Evolutionary conservation across 1,140 invertebrate species (phyloP).

Genomic region (Drosophila willistoni): DNA sequence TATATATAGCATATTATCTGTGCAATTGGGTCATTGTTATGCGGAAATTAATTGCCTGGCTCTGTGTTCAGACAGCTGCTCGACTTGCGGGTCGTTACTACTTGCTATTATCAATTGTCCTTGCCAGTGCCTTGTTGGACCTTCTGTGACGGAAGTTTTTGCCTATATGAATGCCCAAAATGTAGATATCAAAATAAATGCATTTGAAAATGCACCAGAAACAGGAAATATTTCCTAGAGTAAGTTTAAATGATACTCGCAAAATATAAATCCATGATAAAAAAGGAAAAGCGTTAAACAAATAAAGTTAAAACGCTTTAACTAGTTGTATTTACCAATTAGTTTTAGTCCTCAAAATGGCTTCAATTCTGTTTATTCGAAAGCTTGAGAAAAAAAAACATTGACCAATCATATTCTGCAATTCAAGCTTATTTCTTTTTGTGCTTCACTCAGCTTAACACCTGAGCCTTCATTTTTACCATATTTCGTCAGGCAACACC

Average conservation of each 20-base stretch:
- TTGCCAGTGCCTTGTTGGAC: slow-evolving; percentile 50
- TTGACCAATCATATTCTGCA: too few relatives aligned
- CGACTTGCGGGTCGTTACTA: slow-evolving; percentile 27
- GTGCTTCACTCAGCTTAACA: too few relatives aligned
- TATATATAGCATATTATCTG: slow-evolving; percentile 21
- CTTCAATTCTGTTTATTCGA: too few relatives aligned
- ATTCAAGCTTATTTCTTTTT: too few relatives aligned
- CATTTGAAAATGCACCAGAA: not conserved
- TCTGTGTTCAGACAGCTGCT: slow-evolving; percentile 60
- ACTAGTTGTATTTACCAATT: too few relatives aligned
- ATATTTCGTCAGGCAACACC: too few relatives aligned
- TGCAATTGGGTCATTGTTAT: slow-evolving; percentile 53
- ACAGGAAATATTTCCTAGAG: not conserved
- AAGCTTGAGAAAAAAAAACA: too few relatives aligned
- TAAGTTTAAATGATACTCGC: not conserved
- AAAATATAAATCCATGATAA: not conserved
- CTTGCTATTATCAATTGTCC: slow-evolving; percentile 13
- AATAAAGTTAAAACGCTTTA: too few relatives aligned
- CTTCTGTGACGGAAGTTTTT: slow-evolving; percentile 68
- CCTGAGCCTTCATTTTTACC: too few relatives aligned
- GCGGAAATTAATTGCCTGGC: slow-evolving; percentile 78
- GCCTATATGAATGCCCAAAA: slow-evolving; percentile 32
- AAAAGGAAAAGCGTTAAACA: not conserved
- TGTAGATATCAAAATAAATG: not conserved
- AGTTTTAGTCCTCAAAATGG: too few relatives aligned